These are phyloP conservation scores for Muricea muricata DNA, from an alignment of 92 coral and sea anemone species.

Conservation along the genomic window DNA sequence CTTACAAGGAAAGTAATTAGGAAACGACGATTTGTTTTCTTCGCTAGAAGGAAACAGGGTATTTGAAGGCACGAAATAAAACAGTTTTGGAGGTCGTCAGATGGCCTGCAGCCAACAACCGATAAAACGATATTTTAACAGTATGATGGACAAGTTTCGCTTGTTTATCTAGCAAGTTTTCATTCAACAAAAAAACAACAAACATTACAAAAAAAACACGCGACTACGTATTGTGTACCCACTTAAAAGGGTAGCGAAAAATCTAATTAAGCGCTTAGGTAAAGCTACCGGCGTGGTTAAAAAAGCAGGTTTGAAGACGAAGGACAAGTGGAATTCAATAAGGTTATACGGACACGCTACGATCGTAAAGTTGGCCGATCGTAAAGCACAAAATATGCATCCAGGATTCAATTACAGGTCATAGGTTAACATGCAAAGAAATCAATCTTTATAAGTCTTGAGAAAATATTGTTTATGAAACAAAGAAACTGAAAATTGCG, in stretches of 20 bases:
- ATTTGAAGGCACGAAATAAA: background rate
- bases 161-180: background rate
- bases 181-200: background rate
- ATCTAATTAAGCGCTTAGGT: slow-evolving; percentile 6
- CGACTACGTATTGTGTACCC: background rate
- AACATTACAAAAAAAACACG: background rate
- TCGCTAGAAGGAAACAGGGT: background rate
- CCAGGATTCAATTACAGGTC: no score
- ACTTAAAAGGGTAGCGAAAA: slow-evolving; percentile 18
- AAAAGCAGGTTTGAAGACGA: background rate
- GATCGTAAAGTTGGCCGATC: background rate
- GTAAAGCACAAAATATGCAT: no score
- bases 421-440: no score
- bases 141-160: background rate
- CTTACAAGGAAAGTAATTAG: background rate
- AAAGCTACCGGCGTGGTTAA: slow-evolving; percentile 2
- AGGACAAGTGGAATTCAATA: background rate
- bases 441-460: no score
- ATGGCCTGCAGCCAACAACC: background rate
- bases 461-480: no score
- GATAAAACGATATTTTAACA: slow-evolving; percentile 1
- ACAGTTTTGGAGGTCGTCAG: background rate
- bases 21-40: slow-evolving; percentile 1
- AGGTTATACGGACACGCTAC: background rate
- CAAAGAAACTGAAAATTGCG: no score